Evolutionary conservation across 2,113 vertebrate species (phyloP).

Genomic region (Porphyrio hochstetteri): DNA sequence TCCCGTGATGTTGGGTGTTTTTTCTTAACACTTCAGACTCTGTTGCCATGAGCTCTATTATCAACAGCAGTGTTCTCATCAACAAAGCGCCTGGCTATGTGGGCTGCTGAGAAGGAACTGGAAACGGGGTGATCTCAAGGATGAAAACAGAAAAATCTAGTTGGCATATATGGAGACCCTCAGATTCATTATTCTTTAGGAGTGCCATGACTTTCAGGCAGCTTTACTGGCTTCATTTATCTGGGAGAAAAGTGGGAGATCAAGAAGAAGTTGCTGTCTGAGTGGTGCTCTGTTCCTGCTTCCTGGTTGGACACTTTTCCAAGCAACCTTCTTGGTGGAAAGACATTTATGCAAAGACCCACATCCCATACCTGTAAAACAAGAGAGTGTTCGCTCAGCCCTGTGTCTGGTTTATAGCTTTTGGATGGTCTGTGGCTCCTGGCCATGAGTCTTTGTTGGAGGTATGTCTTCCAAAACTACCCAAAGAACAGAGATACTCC

Average conservation of each 20-base stretch:
- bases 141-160: background rate
- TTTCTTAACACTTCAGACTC: background rate
- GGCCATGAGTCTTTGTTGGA: background rate
- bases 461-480: background rate
- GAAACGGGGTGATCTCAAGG: background rate
- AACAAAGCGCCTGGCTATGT: background rate
- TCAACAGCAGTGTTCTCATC: background rate
- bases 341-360: background rate
- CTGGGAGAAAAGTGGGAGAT: background rate
- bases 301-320: background rate
- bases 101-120: background rate
- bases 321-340: background rate
- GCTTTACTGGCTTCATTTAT: background rate
- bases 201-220: background rate
- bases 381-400: background rate
- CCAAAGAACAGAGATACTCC: background rate
- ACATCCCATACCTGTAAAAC: background rate
- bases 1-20: background rate
- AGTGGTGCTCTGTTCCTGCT: accelerated
- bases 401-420: background rate
- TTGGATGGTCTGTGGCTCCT: background rate
- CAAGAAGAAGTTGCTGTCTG: background rate
- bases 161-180: background rate
- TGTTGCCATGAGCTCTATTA: background rate
- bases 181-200: accelerated